Evolutionary conservation across 2,797 vertebrate species (phyloP), one percentile per base, ranked within the genome.

Genomic region (Cryptoprocta ferox): DNA sequence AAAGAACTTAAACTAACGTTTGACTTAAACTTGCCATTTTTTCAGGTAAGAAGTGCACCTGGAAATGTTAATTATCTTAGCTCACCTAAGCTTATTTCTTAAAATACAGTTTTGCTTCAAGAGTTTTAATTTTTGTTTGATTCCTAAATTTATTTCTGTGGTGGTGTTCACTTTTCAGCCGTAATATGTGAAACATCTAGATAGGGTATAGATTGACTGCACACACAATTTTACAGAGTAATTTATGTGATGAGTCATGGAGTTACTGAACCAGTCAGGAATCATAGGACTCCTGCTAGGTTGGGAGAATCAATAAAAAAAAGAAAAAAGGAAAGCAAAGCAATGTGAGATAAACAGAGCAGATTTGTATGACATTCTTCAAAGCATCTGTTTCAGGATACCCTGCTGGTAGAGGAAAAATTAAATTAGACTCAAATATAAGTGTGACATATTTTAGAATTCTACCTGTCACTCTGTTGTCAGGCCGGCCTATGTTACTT

Each of bases 361-460:
- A 94, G 66, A 78, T 90, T 59, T 71, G 65, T 71, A 70, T 96
- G 82, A 73, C 42, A 93, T 92, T 91, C 81, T 93, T 95, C 53
- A 95, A 94, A 91, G 79, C 63, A 94, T 93, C 89, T 97, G 91
- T 94, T 97, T 93, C 18, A 70, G 88, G 88, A 92, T 95, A 53
- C 18, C 84, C 56, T 92, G 24, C 70, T 96, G 84, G 15, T 81
- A 87, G 66, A 59, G 21, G 35, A 85, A 96, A 95, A 96, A 94
- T 80, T 85, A 97, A 97, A 94, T 96, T 97, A 96, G 68, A 88
- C 90, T 95, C 68, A 94, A 95, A 81, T 89, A 37, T 92, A 90
- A 96, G 5, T 89, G n/a, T 84, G 85, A 91, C 93, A 91, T 96
- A 95, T 93, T 97, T 93, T 92, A 81, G 61, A 95, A 92, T 95